phyloP scores from a whole-genome alignment of 2,113 vertebrate genomes.

The Eretmochelys imbricata region DNA sequence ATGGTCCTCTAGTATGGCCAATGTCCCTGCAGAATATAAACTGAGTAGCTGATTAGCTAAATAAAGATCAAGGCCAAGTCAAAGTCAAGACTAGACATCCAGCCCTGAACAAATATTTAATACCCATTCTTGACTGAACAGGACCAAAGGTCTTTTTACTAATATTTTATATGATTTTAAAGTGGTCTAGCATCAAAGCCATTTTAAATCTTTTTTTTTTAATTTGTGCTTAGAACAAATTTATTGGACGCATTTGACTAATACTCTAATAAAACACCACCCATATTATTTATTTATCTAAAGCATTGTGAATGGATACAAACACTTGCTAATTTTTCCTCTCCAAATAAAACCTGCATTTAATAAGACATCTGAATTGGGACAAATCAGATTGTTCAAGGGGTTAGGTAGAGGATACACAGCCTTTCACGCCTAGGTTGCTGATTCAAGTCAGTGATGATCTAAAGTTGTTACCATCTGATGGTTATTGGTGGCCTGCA shows the following conservation, averaged over 20 bases:
- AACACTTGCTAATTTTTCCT: background rate
- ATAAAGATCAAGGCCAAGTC: slow-evolving; percentile 80
- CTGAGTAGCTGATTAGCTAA: slow-evolving; percentile 67
- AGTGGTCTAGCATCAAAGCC: background rate
- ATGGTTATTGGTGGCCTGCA: background rate
- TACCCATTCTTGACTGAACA: slow-evolving; percentile 28
- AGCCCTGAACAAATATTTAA: slow-evolving; percentile 64
- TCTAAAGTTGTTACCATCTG: background rate
- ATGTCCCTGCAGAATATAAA: slow-evolving; percentile 76
- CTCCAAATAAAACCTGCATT: background rate
- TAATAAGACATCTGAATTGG: background rate
- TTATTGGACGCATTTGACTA: background rate
- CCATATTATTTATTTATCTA: background rate
- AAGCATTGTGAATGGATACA: background rate
- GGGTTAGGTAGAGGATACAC: background rate
- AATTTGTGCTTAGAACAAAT: background rate
- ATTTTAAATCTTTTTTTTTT: background rate
- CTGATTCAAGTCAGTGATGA: background rate
- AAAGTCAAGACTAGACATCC: slow-evolving; percentile 66
- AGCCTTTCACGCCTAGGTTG: background rate
- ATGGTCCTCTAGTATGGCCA: slow-evolving; percentile 72
- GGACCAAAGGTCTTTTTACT: slow-evolving; percentile 11
- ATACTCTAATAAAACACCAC: background rate
- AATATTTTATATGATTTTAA: background rate
- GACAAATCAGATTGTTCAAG: background rate